Conservation (phyloP, 2,113 vertebrate species). For the Leptobrachium ailaonicum region DNA sequence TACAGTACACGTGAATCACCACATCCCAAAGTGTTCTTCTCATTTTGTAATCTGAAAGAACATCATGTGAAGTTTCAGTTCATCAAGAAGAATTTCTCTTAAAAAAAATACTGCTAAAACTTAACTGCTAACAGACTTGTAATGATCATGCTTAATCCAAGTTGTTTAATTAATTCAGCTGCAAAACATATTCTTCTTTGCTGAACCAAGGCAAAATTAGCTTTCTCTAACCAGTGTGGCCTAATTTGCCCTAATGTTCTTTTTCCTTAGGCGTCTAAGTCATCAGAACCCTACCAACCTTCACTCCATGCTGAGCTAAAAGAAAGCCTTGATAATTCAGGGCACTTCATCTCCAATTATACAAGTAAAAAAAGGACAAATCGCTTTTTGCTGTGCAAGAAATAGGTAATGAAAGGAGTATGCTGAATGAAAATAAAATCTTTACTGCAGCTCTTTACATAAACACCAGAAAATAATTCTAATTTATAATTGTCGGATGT, state of each 20-base stretch:
- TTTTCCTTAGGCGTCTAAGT: slow-evolving; percentile 40
- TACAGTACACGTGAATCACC: no score
- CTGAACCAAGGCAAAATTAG: slow-evolving; percentile 44
- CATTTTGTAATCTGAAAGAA: no score
- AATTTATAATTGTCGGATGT: neutral
- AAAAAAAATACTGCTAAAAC: neutral
- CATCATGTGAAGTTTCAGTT: no score
- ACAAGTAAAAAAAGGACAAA: slow-evolving; percentile 6
- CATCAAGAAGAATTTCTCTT: neutral
- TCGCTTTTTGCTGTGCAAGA: slow-evolving; percentile 2
- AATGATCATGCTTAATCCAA: slow-evolving; percentile 32
- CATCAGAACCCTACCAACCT: slow-evolving; percentile 45
- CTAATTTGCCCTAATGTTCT: slow-evolving; percentile 50
- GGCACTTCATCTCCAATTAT: slow-evolving; percentile 38
- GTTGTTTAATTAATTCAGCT: slow-evolving; percentile 40
- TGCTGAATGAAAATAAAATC: slow-evolving; percentile 1
- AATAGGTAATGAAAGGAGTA: slow-evolving; percentile 22
- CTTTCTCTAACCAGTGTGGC: slow-evolving; percentile 44
- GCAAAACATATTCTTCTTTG: slow-evolving; percentile 43
- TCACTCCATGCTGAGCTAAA: slow-evolving; percentile 40
- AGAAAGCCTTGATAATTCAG: slow-evolving; percentile 31
- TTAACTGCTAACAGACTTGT: slow-evolving; percentile 13
- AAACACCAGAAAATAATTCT: slow-evolving; percentile 25
- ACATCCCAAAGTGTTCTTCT: no score
- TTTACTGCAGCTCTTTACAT: neutral